Base-by-base conservation (phyloP, 2,888 invertebrate species). In the Pterobdella sp. region DNA sequence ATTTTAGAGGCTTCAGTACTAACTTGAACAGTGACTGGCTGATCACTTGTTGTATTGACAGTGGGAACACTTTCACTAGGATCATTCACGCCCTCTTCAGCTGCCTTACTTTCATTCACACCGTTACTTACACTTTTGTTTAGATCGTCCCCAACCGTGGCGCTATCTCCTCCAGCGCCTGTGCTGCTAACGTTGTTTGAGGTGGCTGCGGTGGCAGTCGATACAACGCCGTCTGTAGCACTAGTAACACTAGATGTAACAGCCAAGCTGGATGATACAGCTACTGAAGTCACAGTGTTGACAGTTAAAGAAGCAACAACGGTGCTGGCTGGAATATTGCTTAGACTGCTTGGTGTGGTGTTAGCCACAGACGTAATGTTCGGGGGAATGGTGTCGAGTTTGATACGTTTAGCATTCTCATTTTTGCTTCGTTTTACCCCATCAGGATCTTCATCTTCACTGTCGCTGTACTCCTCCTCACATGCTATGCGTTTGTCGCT, bases 401-500 rank as follows among this genome's bases (percentile, higher is more conserved):
- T 79, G 29, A 79, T 77, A 49, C 81, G 79, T 76, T 81, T 82
- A 29, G 78, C 68, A 72, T 79, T 79, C 77, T 81, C 81, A 73
- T 77, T 80, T 69, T 78, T 75, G 65, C 79, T 75, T 76, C 81
- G 80, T 69, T 79, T 77, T 4, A 81, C 77, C 76, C 73, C 75
- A 60, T 22, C 81, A 79, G 52, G 84, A 84, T 77, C 91, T 83
- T 96, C 96, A 82, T 95, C 94, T 84, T 96, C 96, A 74, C 84
- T 85, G 78, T 87, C 87, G 2, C 85, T 86, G 77, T 92, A 91
- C 81, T 97, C 97, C 80, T 94, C 94, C 79, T 95, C 94, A 76
- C 93, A 92, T 1, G 93, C 91, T 80, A 98, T 92, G 77, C 94
- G 88, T 82, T 95, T 95, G 83, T 98, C 97, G 83, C 85, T 84